Base-by-base conservation (phyloP, 1,140 invertebrate genomes). In the Gryon sp. region DNA sequence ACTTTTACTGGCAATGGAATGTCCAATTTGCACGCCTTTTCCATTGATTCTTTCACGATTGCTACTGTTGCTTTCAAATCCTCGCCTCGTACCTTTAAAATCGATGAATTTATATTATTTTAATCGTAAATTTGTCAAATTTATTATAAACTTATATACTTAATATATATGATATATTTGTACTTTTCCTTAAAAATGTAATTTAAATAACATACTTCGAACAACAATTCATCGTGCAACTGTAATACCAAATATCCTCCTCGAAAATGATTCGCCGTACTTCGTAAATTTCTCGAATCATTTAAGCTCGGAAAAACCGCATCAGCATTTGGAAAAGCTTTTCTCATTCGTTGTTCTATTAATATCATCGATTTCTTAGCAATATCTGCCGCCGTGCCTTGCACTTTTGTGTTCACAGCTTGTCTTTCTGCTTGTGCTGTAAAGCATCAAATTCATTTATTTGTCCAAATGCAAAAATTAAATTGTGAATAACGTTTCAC, bases 171-270 rank as follows among this genome's bases (percentile, higher is more conserved):
- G n/a, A n/a, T n/a, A n/a, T n/a, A n/a, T n/a, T n/a, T n/a, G n/a
- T n/a, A n/a, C n/a, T n/a, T n/a, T n/a, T n/a, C n/a, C n/a, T n/a
- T n/a, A n/a, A n/a, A n/a, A 2, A 28, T 32, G n/a, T 11, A 32
- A 32, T 7, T 32, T 4, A 2, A 7, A 11, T 5, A 65, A 62
- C 90, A 87, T 60, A 98, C 96, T 91, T 99, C 97, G 82, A 95
- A 99, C 16, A 99, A 93, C 0, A 99, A 90, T 91, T 99, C 98
- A 89, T 99, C 98, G 83, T 99, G 98, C 69, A 99, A 89, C 84
- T 99, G 96, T 26, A 99, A 88, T 2, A 99, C 91, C 12, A 98
- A 89, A 66, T 91, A 92, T 0, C 91, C 91, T 22, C 86, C 87
- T 55, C 80, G 89, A 26, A 68, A 78, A 4, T 65, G 36, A 38